Evolutionary conservation across 1,140 invertebrate genomes (phyloP), one percentile per base, ranked within the genome.

Genomic region (Panulirus ornatus): DNA sequence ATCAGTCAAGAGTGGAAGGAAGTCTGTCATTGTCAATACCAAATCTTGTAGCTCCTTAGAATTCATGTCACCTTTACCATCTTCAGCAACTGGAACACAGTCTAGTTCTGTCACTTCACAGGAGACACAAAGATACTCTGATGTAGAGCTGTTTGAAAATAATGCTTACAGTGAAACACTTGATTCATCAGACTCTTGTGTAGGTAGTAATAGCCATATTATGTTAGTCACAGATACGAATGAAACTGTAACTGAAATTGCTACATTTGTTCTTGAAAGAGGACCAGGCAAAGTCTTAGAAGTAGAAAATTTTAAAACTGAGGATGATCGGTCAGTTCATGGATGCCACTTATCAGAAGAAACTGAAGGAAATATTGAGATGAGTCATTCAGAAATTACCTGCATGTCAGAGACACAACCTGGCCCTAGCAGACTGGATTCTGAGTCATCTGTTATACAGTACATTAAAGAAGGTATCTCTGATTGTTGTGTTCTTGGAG

Each of bases 401-500:
- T 58, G 58, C 22, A 83, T 66, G 36, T n/a, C 83, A 84, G 42
- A 73, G 9, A 34, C 34, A 2, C 40, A 36, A 19, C 11, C 38
- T 8, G 83, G 70, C 11, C 36, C 66, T 22, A 73, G 66, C 30
- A 71, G 83, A 34, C 66, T 84, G 30, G 40, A 40, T 34, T 42
- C 34, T n/a, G 58, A 84, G 40, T 19, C 83, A 2, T 16, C 66
- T 22, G 83, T 84, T n/a, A 51, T 14, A 11, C 66, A 75, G 44
- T 73, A 73, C 36, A 73, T 73, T 16, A 84, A 84, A 34, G 83
- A 27, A n/a, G 38, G 42, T 14, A 73, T 84, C 16, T 27, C 38
- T 44, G 83, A 84, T 40, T 84, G 83, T 47, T 84, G 83, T 47
- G 40, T 30, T 84, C 44, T 84, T 73, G 27, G 38, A 19, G 66